A percentile compares a stretch with the other conserved stretches of the same genome.
Conservation (phyloP, 2,888 invertebrate species). For the Chaitophorus viminalis region DNA sequence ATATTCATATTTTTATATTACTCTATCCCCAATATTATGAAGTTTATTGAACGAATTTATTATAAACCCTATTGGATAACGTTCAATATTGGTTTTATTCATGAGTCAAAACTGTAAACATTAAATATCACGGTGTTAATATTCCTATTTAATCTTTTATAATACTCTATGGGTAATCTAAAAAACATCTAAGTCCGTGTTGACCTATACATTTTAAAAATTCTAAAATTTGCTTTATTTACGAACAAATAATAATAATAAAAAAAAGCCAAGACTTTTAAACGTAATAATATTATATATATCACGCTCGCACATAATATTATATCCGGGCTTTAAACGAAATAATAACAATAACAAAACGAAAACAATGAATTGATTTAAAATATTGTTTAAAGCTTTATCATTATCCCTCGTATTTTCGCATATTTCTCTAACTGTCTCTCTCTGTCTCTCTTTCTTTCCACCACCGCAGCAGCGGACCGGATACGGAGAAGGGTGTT, state of each 20-base stretch:
- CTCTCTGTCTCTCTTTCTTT: no score
- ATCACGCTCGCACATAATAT: not conserved
- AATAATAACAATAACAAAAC: not conserved
- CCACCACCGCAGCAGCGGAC: not conserved
- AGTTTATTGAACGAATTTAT: not conserved
- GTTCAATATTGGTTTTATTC: not conserved
- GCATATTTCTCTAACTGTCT: not conserved
- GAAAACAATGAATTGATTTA: not conserved
- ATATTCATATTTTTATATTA: no score
- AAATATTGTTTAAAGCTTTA: constrained; percentile 21
- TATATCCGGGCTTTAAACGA: not conserved
- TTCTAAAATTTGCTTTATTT: no score
- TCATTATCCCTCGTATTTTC: constrained; percentile 2
- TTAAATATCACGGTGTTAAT: not conserved
- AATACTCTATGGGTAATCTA: no score
- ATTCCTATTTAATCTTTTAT: no score
- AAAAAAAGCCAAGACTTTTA: no score
- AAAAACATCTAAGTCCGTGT: no score
- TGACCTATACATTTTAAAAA: no score
- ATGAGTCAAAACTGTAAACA: not conserved
- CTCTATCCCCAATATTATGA: no score
- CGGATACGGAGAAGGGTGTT: no score
- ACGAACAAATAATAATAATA: no score
- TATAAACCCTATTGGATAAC: not conserved
- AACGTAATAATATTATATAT: no score